Evolutionary conservation across 2,888 invertebrate genomes (phyloP), one percentile per base, ranked within the genome.

Genomic region (Tenthredo scrophulariae): DNA sequence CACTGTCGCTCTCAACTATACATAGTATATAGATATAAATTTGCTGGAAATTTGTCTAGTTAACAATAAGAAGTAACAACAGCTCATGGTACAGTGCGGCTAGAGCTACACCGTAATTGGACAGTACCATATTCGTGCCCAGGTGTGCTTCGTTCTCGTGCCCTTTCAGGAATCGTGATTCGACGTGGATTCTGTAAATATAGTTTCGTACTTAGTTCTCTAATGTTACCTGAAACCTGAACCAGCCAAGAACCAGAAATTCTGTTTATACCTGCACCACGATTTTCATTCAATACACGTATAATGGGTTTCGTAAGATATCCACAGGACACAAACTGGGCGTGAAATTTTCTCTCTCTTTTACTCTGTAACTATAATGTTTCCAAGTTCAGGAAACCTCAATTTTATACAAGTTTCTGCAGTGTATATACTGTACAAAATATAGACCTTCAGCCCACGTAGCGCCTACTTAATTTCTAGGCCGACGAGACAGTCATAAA

Each of bases 401-500:
- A 22, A 72, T 72, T n/a, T 15, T 37, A 7, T 33, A 72, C n/a
- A 54, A n/a, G 26, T 18, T 46, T 26, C 5, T 13, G 26, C 46
- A 37, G 43, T 26, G 54, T 77, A 77, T 77, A 77, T 40, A 22
- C 40, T 54, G 29, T 54, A 40, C 18, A 79, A 22, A 22, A 62
- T 62, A n/a, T 62, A 40, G 26, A 58, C n/a, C 33, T 83, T 67
- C 83, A 40, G 26, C 83, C 83, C 83, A 83, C 83, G 67, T 83
- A 65, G 70, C 83, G 70, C 83, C 83, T 50, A 83, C 50, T 67
- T 70, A 83, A 67, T 67, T 83, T 83, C 83, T 67, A 83, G 67
- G 67, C 83, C 83, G 67, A n/a, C 70, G 33, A 83, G 83, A 83
- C 83, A 22, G 46, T 83, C 83, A 62, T 83, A 83, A 83, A 83